These are phyloP conservation scores for Polydrusus tereticollis DNA, from an alignment of 2,888 invertebrate genomes.

Conservation along the genomic window DNA sequence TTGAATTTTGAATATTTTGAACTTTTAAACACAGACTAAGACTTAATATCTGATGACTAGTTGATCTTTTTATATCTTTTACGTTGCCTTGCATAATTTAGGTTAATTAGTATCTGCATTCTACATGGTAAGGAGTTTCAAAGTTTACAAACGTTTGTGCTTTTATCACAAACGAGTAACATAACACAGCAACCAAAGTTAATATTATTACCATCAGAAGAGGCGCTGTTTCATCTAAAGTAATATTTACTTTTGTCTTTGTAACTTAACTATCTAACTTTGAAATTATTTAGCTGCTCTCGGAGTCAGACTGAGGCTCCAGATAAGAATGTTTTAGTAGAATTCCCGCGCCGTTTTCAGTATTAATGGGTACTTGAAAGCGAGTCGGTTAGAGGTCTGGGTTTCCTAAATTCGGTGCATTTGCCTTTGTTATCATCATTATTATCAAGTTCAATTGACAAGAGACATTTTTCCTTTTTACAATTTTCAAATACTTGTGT, in stretches of 20 bases:
- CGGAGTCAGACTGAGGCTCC: conserved; percentile 1
- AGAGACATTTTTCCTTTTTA: too few species aligned
- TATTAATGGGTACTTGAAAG: conserved; percentile 6
- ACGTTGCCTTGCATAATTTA: neutral
- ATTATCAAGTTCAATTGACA: neutral
- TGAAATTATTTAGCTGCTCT: conserved; percentile 22
- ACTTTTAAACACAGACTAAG: too few species aligned
- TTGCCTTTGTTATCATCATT: conserved; percentile 7
- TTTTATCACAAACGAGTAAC: conserved; percentile 7
- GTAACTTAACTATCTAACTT: conserved; percentile 35
- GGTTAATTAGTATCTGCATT: neutral
- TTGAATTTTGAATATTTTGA: too few species aligned
- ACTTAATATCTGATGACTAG: too few species aligned
- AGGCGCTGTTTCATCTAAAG: conserved; percentile 10
- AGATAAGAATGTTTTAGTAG: conserved; percentile 23
- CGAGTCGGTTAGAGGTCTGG: conserved; percentile 6
- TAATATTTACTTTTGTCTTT: conserved; percentile 35
- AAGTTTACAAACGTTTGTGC: conserved; percentile 9
- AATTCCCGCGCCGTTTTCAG: conserved; percentile 9
- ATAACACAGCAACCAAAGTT: conserved; percentile 12
- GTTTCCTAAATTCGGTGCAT: conserved; percentile 9
- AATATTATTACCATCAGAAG: conserved; percentile 24
- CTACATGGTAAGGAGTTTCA: neutral
- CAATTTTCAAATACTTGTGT: too few species aligned
- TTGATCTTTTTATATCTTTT: too few species aligned